These are phyloP conservation scores for Eupsittula cactorum DNA, from an alignment of 2,113 vertebrate genomes.

Conservation along the genomic window DNA sequence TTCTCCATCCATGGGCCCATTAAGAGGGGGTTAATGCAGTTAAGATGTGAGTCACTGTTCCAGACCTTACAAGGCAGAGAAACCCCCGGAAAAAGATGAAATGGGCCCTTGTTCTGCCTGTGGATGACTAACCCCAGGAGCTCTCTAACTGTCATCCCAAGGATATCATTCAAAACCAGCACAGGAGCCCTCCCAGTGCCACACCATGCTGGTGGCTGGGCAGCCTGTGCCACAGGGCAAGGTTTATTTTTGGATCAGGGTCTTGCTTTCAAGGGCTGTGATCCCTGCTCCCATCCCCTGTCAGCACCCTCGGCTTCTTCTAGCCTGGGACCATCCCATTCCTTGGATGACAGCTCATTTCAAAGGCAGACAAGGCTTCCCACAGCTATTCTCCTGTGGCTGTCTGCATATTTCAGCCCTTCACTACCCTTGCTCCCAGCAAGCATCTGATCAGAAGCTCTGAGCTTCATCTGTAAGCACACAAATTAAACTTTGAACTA, in stretches of 20 bases:
- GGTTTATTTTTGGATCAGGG: background rate
- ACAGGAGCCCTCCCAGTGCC: background rate
- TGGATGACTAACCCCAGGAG: background rate
- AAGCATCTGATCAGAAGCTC: constrained; percentile 22
- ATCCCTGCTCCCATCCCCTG: background rate
- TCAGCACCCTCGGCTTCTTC: background rate
- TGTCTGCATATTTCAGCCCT: constrained; percentile 66
- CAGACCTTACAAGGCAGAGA: background rate
- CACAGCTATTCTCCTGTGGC: constrained; percentile 64
- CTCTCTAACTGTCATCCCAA: background rate
- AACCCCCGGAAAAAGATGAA: background rate
- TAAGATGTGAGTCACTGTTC: background rate
- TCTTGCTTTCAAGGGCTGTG: background rate
- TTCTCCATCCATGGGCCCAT: background rate
- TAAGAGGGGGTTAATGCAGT: background rate
- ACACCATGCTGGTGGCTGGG: background rate
- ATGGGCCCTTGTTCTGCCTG: background rate
- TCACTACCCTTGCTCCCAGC: background rate
- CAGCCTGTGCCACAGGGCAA: background rate
- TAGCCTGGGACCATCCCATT: background rate
- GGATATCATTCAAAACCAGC: background rate
- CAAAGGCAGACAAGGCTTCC: constrained; percentile 51
- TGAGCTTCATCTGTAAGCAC: constrained; percentile 28
- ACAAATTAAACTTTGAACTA: constrained; percentile 32
- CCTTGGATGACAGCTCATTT: constrained; percentile 29